Conservation (phyloP, 2,113 vertebrate species). For the Neomonachus schauinslandi region DNA sequence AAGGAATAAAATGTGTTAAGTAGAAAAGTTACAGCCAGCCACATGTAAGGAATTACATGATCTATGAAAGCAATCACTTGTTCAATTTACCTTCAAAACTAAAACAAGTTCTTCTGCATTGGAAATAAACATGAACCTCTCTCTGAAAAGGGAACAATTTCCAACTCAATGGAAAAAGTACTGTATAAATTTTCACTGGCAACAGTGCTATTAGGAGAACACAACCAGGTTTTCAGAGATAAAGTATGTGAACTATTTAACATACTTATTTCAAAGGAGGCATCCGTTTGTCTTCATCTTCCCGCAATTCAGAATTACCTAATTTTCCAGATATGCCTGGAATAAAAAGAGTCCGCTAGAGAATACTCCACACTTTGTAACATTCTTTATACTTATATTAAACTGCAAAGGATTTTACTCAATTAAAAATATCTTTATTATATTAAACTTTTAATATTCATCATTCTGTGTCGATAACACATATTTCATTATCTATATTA, state of each 20-base stretch:
- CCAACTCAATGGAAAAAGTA: slow-evolving; percentile 72
- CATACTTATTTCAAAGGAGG: slow-evolving; percentile 77
- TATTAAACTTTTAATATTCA: slow-evolving; percentile 45
- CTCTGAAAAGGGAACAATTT: slow-evolving; percentile 75
- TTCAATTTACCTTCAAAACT: slow-evolving; percentile 82
- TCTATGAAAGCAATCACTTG: slow-evolving; percentile 80
- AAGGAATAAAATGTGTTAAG: slow-evolving; percentile 87
- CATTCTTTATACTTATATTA: background rate
- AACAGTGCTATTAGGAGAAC: slow-evolving; percentile 59
- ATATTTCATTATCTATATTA: slow-evolving; percentile 18
- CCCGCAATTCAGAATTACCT: slow-evolving; percentile 55
- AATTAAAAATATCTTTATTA: slow-evolving; percentile 44
- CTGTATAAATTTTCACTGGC: slow-evolving; percentile 75
- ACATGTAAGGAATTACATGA: slow-evolving; percentile 82
- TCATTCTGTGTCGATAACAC: background rate
- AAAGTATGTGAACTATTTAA: slow-evolving; percentile 77
- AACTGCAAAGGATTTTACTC: background rate
- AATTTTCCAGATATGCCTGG: slow-evolving; percentile 64
- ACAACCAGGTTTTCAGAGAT: slow-evolving; percentile 73
- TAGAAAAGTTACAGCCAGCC: slow-evolving; percentile 85
- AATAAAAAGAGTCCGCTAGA: slow-evolving; percentile 52
- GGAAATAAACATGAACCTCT: slow-evolving; percentile 78
- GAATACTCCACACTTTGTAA: slow-evolving; percentile 18
- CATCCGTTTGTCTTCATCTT: slow-evolving; percentile 76
- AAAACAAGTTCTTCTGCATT: slow-evolving; percentile 76